These are phyloP conservation scores for Argya squamiceps DNA, from an alignment of 2,797 vertebrate genomes.

Conservation along the genomic window DNA sequence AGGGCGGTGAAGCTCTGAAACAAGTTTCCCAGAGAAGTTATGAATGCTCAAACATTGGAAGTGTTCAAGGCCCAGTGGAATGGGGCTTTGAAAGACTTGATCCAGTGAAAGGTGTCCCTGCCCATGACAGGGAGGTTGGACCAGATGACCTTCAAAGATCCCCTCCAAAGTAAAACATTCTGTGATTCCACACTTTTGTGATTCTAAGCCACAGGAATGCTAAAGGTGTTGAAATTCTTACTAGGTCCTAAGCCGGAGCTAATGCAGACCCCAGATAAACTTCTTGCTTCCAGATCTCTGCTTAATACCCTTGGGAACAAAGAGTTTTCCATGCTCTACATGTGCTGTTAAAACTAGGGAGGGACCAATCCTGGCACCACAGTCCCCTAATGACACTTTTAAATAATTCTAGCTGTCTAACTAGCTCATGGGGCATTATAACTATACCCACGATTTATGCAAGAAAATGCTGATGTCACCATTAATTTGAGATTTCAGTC, in stretches of 20 bases:
- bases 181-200: not conserved
- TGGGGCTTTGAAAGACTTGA: not conserved
- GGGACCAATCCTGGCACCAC: not conserved
- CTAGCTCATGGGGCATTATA: not conserved
- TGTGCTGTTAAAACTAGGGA: not conserved
- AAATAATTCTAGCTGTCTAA: not conserved
- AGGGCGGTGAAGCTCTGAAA: not conserved
- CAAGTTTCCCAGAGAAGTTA: not conserved
- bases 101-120: not conserved
- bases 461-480: not conserved
- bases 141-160: not conserved
- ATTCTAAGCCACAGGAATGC: not conserved
- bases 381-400: not conserved
- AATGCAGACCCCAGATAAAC: not conserved
- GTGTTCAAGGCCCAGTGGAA: not conserved
- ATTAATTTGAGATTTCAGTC: not conserved
- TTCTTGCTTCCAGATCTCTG: not conserved
- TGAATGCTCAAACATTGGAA: not conserved
- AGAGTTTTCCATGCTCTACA: not conserved
- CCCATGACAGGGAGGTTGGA: rapidly evolving
- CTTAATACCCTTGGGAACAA: not conserved
- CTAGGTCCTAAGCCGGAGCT: not conserved
- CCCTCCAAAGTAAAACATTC: not conserved
- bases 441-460: not conserved
- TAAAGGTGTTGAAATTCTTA: not conserved